phyloP scores from a whole-genome alignment of 2,888 invertebrate genomes.

The Metacarcinus magister region DNA sequence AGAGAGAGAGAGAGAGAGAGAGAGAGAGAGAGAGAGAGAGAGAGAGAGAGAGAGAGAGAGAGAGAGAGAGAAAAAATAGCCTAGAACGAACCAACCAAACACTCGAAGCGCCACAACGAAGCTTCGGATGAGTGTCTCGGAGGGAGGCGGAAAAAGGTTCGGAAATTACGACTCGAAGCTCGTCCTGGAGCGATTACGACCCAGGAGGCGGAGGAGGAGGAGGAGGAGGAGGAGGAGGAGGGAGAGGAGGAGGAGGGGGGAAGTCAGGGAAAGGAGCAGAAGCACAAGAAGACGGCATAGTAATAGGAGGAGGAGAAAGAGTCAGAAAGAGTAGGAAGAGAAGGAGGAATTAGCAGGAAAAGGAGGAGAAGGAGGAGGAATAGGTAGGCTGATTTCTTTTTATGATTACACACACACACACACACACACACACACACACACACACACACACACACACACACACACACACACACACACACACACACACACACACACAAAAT shows the following conservation, averaged over 20 bases:
- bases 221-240: background rate
- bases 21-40: background rate
- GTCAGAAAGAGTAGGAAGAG: too few species aligned
- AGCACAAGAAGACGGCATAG: background rate
- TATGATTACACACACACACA: background rate
- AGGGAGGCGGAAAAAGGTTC: background rate
- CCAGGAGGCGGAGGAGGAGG: background rate
- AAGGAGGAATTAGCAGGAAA: background rate
- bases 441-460: slow-evolving; percentile 52
- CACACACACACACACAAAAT: background rate
- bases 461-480: background rate
- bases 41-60: background rate
- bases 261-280: background rate
- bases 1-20: background rate
- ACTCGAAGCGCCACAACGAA: background rate
- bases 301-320: background rate
- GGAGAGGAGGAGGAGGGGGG: background rate
- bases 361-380: background rate
- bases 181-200: background rate
- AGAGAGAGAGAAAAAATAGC: background rate
- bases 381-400: background rate
- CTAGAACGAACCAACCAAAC: background rate
- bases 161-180: background rate
- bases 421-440: slow-evolving; percentile 59
- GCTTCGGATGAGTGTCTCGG: slow-evolving; percentile 26